Conservation (phyloP, 2,888 invertebrate species). For the Celastrina argiolus region DNA sequence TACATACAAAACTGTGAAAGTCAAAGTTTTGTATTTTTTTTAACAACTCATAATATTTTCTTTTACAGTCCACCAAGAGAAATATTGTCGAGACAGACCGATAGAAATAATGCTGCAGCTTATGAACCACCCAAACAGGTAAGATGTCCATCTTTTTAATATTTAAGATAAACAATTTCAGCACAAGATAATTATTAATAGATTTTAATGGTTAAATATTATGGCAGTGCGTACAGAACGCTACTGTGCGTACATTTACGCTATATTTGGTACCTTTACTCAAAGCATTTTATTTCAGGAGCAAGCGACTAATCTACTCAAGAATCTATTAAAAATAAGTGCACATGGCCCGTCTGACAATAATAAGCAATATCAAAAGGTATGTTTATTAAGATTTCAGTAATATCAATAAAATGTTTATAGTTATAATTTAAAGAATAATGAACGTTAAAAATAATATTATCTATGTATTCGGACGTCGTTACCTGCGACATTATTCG, state of each 20-base stretch:
- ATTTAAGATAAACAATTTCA: too few species aligned
- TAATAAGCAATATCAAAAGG: conserved; percentile 49
- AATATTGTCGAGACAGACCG: conserved; percentile 43
- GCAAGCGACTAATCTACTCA: conserved; percentile 58
- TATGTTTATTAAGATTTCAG: too few species aligned
- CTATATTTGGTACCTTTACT: not conserved
- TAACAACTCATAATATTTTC: conserved; percentile 9
- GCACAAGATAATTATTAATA: too few species aligned
- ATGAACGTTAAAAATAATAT: too few species aligned
- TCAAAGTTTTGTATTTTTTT: too few species aligned
- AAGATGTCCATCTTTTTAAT: not conserved
- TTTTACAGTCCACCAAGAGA: conserved; percentile 55
- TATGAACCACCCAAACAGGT: conserved; percentile 39
- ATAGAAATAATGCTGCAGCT: conserved; percentile 31
- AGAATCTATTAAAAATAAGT: conserved; percentile 65
- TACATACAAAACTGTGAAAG: too few species aligned
- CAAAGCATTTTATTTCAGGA: conserved; percentile 43
- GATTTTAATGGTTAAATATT: too few species aligned
- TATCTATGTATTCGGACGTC: too few species aligned
- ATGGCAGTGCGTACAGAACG: too few species aligned
- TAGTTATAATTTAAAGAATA: too few species aligned
- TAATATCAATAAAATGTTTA: too few species aligned
- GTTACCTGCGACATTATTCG: too few species aligned
- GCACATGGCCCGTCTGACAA: conserved; percentile 47
- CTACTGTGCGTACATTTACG: not conserved